Percentiles rank a stretch among this genome's conserved stretches.
Evolutionary conservation across 2,888 invertebrate genomes (phyloP).

Genomic region (Meloe dianella): DNA sequence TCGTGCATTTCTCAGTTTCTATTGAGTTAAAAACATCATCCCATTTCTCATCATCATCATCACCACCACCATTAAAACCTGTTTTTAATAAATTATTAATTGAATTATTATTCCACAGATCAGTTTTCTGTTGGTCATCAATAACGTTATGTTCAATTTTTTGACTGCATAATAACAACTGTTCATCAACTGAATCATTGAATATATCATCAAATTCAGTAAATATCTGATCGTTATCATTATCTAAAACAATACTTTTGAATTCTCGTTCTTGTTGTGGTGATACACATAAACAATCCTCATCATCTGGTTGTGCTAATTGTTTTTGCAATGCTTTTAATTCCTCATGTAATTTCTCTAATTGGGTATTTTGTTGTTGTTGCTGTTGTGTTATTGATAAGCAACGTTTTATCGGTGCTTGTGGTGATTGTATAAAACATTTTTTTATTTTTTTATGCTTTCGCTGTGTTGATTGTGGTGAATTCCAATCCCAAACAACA

Average conservation of each 20-base stretch:
- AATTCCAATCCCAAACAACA: conserved; percentile 63
- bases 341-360: conserved; percentile 54
- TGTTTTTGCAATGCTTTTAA: conserved; percentile 49
- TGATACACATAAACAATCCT: conserved; percentile 45
- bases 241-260: conserved; percentile 30
- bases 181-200: conserved; percentile 54
- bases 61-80: conserved; percentile 24
- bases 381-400: conserved; percentile 32
- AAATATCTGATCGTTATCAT: conserved; percentile 22
- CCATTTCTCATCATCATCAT: background rate
- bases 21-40: background rate
- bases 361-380: conserved; percentile 47
- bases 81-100: conserved; percentile 43
- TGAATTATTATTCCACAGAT: conserved; percentile 40
- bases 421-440: conserved; percentile 45
- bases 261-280: conserved; percentile 46
- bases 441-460: conserved; percentile 35
- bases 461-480: conserved; percentile 48
- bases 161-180: conserved; percentile 53
- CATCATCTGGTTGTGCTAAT: conserved; percentile 46
- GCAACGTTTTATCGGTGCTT: conserved; percentile 47
- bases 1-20: background rate
- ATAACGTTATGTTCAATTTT: conserved; percentile 47
- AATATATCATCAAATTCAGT: conserved; percentile 48
- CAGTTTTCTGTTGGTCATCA: conserved; percentile 10